Base-by-base conservation (phyloP, 2,888 invertebrate genomes). In the Bhutanitis thaidina region DNA sequence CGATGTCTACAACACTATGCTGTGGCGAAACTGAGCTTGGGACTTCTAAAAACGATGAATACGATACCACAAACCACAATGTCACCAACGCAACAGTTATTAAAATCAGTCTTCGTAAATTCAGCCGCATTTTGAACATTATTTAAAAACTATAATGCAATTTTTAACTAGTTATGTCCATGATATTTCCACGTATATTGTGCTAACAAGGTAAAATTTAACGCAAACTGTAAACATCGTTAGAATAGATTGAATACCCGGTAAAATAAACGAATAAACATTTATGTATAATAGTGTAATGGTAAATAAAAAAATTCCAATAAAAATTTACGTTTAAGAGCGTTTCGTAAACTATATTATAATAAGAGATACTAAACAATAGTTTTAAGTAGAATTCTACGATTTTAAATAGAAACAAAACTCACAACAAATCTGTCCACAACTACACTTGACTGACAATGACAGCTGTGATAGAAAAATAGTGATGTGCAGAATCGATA, bases 101-200 rank as follows among this genome's bases (percentile, higher is more conserved):
- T 35, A 77, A 45, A 3, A 74, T 61, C 35, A 83, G 49, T 69
- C 78, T 86, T 52, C 73, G 71, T 36, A 80, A 54, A 60, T 85
- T 83, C n/a, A 84, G 47, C 60, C 89, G 81, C 89, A 89, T 89
- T 65, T 71, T 84, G 56, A 47, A 47, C 39, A 47, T 43, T 29
- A 14, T 47, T 16, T 20, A 4, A 32, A 20, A 3, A 29, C 4
- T 12, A 37, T 30, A 41, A 20, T 41, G 36, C 35, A 51, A 34
- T 47, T 43, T 58, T 56, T 53, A 52, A 39, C 48, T 54, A 53
- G 51, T 58, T 52, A 47, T 49, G 58, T 63, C 54, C 61, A 60
- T 55, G 34, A 32, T 47, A 12, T 13, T 47, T 48, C 56, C 57
- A 61, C 61, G 62, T 61, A 57, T 52, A 56, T 27, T 15, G 12